Evolutionary conservation across 2,797 vertebrate genomes (phyloP), one percentile per base, ranked within the genome.

Genomic region (Phalanger gymnotis): DNA sequence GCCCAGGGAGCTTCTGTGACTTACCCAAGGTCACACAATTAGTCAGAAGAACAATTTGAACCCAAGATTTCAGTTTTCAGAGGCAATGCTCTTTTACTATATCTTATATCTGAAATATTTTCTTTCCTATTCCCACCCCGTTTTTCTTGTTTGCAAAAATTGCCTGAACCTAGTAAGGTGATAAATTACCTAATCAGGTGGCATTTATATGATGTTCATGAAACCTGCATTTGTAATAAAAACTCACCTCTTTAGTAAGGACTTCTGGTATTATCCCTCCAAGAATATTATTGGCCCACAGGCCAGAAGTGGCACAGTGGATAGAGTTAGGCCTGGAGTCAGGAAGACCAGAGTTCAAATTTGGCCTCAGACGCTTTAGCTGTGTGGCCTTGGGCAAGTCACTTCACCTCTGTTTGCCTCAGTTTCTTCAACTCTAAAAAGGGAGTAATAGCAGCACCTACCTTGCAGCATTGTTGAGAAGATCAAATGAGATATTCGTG

Each of bases 1-100:
- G 31, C 93, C 94, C 92, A 92, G 54, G 89, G 51, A 94, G 9
- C 56, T 93, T 93, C 92, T 53, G 13, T 81, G 90, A 95, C 54
- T 92, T 94, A 54, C 25, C 73, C 1, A 91, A 91, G 28, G 58
- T 94, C 92, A 95, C 90, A 56, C 1, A 92, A 52, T 90, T 87
- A 94, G 34, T 90, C 89, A 93, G 34, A 54, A 16, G 12, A 25
- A 90, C 54, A 90, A 95, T 92, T 47, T 94, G 91, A 53, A 94
- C 28, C 93, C 91, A 51, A 73, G 66, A 57, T 61, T 94, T 54
- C 40, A 92, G 54, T 95, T 73, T 66, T 11, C 55, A 54, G 66
- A 96, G 92, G n/a, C 19, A 91, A 6, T 96, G n/a, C 90, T 92
- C 93, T 14, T 58, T 92, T 31, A 30, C 28, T 91, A 11, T 81